phyloP scores from a whole-genome alignment of 2,113 vertebrate species.

The Phaethon lepturus region DNA sequence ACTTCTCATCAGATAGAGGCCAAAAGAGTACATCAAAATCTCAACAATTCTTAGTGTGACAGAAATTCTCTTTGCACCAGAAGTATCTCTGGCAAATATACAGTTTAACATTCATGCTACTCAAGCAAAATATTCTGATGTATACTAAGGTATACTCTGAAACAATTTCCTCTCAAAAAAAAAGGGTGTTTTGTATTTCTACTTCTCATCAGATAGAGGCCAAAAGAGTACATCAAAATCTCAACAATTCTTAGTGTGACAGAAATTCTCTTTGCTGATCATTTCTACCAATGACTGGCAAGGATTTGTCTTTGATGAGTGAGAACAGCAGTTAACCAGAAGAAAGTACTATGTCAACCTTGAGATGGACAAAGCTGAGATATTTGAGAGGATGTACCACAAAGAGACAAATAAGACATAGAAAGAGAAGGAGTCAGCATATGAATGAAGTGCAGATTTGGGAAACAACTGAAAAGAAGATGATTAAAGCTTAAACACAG shows the following conservation, averaged over 20 bases:
- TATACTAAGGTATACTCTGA: neutral
- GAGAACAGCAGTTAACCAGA: neutral
- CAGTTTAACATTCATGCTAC: neutral
- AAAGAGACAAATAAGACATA: neutral
- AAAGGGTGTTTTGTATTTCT: rapidly evolving
- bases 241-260: neutral
- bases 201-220: neutral
- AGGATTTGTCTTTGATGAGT: neutral
- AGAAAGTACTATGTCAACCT: neutral
- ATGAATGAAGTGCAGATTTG: neutral
- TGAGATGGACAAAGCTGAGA: neutral
- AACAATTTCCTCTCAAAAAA: neutral
- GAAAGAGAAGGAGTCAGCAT: neutral
- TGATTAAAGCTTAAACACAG: neutral
- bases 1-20: neutral
- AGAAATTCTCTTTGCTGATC: neutral
- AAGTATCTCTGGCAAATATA: neutral
- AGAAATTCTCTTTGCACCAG: neutral
- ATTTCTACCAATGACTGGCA: neutral
- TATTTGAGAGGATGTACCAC: neutral
- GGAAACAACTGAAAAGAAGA: neutral
- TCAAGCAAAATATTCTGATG: neutral
- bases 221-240: neutral
- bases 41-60: neutral
- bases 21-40: neutral